Conservation (phyloP, 2,797 vertebrate genomes). For the Cygnus olor region DNA sequence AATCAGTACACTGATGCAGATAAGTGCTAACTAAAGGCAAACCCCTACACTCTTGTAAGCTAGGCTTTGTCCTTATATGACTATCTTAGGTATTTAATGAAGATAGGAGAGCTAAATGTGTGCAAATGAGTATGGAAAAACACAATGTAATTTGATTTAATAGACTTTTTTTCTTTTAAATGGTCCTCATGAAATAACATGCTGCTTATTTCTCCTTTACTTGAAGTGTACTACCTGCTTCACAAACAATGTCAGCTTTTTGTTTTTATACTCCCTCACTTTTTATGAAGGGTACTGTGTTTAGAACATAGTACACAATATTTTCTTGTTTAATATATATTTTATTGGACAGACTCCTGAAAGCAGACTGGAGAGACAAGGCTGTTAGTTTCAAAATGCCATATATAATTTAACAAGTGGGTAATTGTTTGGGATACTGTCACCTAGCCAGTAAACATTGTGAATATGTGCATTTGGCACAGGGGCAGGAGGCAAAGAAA, state of each 20-base stretch:
- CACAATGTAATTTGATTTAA: not conserved
- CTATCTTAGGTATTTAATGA: not conserved
- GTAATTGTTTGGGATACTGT: conserved; percentile 30
- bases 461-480: conserved; percentile 24
- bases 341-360: conserved; percentile 19
- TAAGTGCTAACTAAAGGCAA: not conserved
- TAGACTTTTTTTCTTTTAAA: not conserved
- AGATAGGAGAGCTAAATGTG: not conserved
- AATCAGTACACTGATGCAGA: not conserved
- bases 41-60: not conserved
- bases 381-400: conserved; percentile 35
- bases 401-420: conserved; percentile 38
- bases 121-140: not conserved
- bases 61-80: not conserved
- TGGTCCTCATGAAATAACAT: not conserved
- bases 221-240: not conserved
- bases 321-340: conserved; percentile 60
- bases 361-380: not conserved
- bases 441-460: conserved; percentile 19
- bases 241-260: not conserved
- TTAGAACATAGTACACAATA: conserved; percentile 45
- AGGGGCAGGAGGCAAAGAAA: not conserved
- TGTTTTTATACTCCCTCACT: not conserved
- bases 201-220: not conserved
- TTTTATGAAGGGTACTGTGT: not conserved